Evolutionary conservation across 2,113 vertebrate genomes (phyloP), one percentile per base, ranked within the genome.

Genomic region (Oreotrochilus melanogaster): DNA sequence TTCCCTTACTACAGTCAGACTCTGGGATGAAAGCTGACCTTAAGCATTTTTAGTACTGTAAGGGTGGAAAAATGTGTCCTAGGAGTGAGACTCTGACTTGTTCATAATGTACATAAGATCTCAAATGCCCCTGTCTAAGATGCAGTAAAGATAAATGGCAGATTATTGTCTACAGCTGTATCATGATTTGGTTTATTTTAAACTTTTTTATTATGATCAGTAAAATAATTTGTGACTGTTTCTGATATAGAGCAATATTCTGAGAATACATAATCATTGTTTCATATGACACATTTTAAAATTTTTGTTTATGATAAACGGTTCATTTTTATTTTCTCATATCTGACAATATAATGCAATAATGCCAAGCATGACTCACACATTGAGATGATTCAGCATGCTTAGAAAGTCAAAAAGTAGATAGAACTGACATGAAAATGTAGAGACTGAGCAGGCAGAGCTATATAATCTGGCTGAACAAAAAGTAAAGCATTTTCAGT

Each of bases 381-480:
- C 57, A 28, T 82, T 88, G 33, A 57, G 89, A 76, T 92, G 95
- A 97, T 91, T 96, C 88, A 96, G 96, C 92, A 95, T 65, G 56
- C 48, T 57, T 65, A 72, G 73, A 83, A 89, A 95, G 33, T 90
- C 62, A 95, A 70, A 69, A 92, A 89, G 90, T 69, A 88, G 64
- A 86, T 64, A 79, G 10, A 79, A 62, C 28, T 85, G 82, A 64
- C 81, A 80, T 62, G 81, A 87, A 93, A 93, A 96, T 70, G 21
- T 60, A 62, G 67, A 54, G 31, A 39, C 47, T 66, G 50, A 86
- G 76, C 53, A 89, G 74, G 42, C 60, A 83, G 39, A 70, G 53
- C 13, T 71, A 28, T 62, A 24, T 74, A 24, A 80, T 64, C 72
- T 56, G 27, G 18, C 48, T 81, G 39, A 47, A 56, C 27, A 86